Conservation (phyloP, 2,113 vertebrate species). For the Onychostruthus taczanowskii region DNA sequence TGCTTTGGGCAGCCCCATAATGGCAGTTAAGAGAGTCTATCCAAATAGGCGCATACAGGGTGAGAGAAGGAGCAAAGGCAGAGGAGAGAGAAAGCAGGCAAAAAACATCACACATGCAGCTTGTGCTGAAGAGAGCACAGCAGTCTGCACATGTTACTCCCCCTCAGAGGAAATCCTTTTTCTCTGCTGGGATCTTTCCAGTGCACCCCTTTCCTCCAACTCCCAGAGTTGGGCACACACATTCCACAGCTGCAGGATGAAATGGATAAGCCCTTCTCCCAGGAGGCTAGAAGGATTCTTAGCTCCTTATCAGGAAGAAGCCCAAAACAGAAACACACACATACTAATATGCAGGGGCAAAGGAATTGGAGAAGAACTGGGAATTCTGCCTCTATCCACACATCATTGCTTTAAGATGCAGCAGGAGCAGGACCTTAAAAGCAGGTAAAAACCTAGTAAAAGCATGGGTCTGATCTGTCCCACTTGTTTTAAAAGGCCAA, state of each 20-base stretch:
- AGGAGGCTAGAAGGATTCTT: background rate
- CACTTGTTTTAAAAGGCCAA: background rate
- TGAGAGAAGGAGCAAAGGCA: background rate
- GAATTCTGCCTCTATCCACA: background rate
- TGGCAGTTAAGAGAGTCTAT: background rate
- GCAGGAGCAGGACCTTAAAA: background rate
- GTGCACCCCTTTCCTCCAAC: background rate
- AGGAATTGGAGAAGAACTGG: background rate
- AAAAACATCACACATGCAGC: accelerated
- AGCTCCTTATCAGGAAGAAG: background rate
- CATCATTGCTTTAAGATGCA: background rate
- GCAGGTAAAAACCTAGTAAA: background rate
- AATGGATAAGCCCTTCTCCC: background rate
- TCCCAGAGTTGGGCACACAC: background rate
- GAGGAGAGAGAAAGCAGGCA: background rate
- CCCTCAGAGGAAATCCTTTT: background rate
- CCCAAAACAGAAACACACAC: background rate
- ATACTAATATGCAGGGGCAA: background rate
- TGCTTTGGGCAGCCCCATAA: background rate
- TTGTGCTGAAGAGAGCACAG: background rate
- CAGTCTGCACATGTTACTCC: background rate
- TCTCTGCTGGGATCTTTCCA: background rate
- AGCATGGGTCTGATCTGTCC: background rate
- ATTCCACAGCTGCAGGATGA: background rate
- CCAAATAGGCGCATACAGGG: background rate